Evolutionary conservation across 1,140 invertebrate genomes (phyloP), one percentile per base, ranked within the genome.

Genomic region (Xylocopa sonorina): DNA sequence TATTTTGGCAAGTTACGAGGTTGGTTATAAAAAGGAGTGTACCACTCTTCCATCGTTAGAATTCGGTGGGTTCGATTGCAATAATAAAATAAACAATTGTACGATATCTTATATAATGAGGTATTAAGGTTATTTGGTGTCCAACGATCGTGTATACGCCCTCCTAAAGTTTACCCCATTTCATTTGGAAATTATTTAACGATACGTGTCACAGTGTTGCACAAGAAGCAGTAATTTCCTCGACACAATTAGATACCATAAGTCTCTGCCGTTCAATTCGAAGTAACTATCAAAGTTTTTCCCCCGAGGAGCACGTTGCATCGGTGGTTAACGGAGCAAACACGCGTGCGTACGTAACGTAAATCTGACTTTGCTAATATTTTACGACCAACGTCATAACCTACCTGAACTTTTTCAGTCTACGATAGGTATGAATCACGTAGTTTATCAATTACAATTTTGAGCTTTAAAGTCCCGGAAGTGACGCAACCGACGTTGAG

Each of bases 401-500:
- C 78, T 80, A 80, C 62, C 78, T 80, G 58, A 67, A 34, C 51
- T 72, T 60, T 75, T 57, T 80, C 51, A 51, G 48, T 48, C 43
- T 69, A 68, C 6, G 55, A 69, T 64, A 81, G 41, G n/a, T 57
- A 78, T 78, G 79, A 81, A 81, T 81, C 75, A 72, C 80, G 75
- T 81, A 81, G 80, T 81, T 81, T 78, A 75, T 79, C 71, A 80
- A 75, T 66, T 75, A 68, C 43, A 60, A 80, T 74, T 80, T 80
- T 80, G 46, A 64, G 62, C 53, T 78, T 81, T 66, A 51, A 81
- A 81, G 51, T 81, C 16, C 75, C 75, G 80, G 80, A 81, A 78
- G 58, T 81, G 80, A 81, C 80, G 75, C 32, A 76, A 34, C 10
- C 32, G 41, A 38, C 75, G 69, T 75, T 57, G 27, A 64, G 29